Evolutionary conservation across 1,140 invertebrate genomes (phyloP).

Genomic region (Anoplophora glabripennis): DNA sequence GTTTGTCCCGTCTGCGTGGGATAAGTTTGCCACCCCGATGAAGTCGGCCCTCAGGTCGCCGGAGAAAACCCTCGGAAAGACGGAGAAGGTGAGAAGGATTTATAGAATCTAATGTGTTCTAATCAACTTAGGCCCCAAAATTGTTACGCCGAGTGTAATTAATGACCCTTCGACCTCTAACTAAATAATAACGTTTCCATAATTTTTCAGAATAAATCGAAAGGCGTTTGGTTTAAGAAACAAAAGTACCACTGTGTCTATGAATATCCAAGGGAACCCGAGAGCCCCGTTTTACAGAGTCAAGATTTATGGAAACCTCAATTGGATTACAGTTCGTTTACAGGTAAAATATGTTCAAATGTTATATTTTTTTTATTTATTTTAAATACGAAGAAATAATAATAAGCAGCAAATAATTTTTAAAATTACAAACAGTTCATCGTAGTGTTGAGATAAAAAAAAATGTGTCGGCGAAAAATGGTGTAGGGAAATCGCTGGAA

Average conservation of each 20-base stretch:
- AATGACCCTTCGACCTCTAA: not conserved
- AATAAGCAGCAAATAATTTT: no score
- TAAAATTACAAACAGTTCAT: no score
- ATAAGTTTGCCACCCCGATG: conserved; percentile 55
- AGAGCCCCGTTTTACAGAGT: conserved; percentile 43
- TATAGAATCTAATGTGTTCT: no score
- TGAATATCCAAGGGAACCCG: conserved; percentile 71
- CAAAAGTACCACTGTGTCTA: conserved; percentile 80
- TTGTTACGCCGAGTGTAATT: not conserved
- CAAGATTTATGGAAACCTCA: conserved; percentile 45
- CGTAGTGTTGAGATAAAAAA: no score
- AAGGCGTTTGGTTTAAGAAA: conserved; percentile 73
- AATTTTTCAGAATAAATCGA: conserved; percentile 52
- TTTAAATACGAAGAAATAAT: no score
- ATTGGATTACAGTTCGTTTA: conserved; percentile 42
- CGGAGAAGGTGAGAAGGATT: conserved; percentile 31
- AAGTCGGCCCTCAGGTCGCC: conserved; percentile 58
- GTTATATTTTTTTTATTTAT: no score
- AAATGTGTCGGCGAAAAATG: no score
- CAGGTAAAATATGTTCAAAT: conserved; percentile 33
- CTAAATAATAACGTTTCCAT: conserved; percentile 8
- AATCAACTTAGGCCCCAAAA: not conserved
- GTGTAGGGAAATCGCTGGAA: no score
- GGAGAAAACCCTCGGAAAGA: conserved; percentile 48
- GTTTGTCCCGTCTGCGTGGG: conserved; percentile 61